A percentile compares a stretch with the other conserved stretches of the same genome.
Conservation (phyloP, 1,140 invertebrate genomes). For the Dufourea novaeangliae region DNA sequence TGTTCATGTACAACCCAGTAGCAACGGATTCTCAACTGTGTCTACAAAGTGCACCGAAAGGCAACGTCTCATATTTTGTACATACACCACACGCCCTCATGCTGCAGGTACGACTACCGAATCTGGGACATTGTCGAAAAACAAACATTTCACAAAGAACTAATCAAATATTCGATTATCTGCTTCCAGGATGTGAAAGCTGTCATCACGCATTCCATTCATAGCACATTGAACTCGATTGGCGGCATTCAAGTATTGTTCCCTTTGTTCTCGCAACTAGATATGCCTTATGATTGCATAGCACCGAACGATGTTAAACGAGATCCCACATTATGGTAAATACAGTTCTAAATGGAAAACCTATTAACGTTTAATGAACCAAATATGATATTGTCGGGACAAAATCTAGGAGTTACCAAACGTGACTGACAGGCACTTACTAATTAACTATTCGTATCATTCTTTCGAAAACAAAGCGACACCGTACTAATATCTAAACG, state of each 20-base stretch:
- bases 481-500: background rate
- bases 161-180: slow-evolving; percentile 34
- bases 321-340: slow-evolving; percentile 93
- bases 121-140: background rate
- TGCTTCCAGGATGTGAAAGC: slow-evolving; percentile 96
- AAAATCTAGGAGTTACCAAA: too few relatives aligned
- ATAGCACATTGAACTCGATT: slow-evolving; percentile 98
- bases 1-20: slow-evolving; percentile 99
- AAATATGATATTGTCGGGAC: background rate
- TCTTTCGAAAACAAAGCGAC: too few relatives aligned
- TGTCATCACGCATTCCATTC: slow-evolving; percentile 99
- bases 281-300: slow-evolving; percentile 92
- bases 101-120: slow-evolving; percentile 90
- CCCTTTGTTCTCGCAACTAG: slow-evolving; percentile 98
- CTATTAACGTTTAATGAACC: background rate
- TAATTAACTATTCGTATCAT: too few relatives aligned
- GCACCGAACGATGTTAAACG: slow-evolving; percentile 88
- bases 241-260: slow-evolving; percentile 99
- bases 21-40: slow-evolving; percentile 99
- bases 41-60: slow-evolving; percentile 98
- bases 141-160: background rate
- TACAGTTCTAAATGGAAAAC: slow-evolving; percentile 15
- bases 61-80: slow-evolving; percentile 98
- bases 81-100: slow-evolving; percentile 99
- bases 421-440: too few relatives aligned